Base-by-base conservation (phyloP, 2,797 vertebrate genomes). In the Phataginus tetradactyla region DNA sequence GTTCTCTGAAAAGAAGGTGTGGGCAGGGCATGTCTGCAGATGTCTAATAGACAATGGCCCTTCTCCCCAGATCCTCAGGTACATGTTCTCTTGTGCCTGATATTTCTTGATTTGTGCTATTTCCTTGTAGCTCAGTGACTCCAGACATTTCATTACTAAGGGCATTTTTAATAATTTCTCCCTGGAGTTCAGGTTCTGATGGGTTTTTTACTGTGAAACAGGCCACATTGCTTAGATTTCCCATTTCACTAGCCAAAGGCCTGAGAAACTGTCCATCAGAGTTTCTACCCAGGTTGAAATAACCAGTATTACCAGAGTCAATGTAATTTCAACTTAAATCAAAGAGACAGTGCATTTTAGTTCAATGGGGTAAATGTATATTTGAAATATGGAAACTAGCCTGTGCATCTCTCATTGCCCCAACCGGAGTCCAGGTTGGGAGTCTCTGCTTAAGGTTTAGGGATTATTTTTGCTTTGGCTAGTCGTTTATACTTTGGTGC, bases 201-300 rank as follows among this genome's bases (percentile, higher is more conserved):
- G 29, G 51, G 1, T 1, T 55, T 71, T 90, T 84, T 78, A 75
- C 53, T 71, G 13, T 49, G 20, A 68, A 90, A 59, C n/a, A 51
- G 42, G 9, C 25, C 15, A 14, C 72, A 49, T 57, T 66, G 29
- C 59, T 91, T 75, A 45, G 34, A 51, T 90, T 87, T 90, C 57
- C 32, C 63, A 66, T 74, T 94, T 45, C 42, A 49, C 29, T 80
- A 49, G 77, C 57, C 68, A 57, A 71, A 59, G 51, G 64, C 79
- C 7, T 68, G 57, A 94, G 45, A 59, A 53, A 81, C 2, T 25
- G 18, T 37, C 69, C n/a, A 63, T 92, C 20, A 17, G 42, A 68
- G n/a, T 64, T 61, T 93, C 78, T 74, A 39, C 37, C 14, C 21
- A 49, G 21, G 21, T 53, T 81, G 72, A 81, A 80, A 80, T 71